Percentiles rank a stretch among this genome's conserved stretches.
Conservation (phyloP, 2,888 invertebrate genomes). For the Elegia similella region DNA sequence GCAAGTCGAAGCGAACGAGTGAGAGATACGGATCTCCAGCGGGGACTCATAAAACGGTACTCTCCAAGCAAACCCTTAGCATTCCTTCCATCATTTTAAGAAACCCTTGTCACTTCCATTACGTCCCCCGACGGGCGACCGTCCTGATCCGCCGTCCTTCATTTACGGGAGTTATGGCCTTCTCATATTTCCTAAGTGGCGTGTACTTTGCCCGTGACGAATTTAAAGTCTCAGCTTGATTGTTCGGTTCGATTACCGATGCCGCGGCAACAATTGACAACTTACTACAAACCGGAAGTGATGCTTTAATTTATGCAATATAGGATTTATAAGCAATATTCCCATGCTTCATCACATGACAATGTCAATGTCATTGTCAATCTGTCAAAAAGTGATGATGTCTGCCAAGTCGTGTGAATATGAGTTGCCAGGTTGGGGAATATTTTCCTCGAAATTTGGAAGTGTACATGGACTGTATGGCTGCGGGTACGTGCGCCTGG, state of each 20-base stretch:
- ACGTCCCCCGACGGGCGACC: constrained; percentile 59
- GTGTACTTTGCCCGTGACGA: constrained; percentile 54
- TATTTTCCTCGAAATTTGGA: too few species aligned
- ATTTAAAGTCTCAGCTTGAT: constrained; percentile 40
- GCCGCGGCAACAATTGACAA: not conserved
- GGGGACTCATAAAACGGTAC: constrained; percentile 64
- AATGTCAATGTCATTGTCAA: too few species aligned
- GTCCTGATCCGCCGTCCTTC: constrained; percentile 65
- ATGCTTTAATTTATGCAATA: too few species aligned
- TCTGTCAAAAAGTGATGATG: too few species aligned
- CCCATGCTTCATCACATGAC: too few species aligned
- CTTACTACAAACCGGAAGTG: too few species aligned
- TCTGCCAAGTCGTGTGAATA: too few species aligned
- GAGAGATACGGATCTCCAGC: constrained; percentile 59
- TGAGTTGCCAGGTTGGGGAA: too few species aligned
- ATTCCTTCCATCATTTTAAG: constrained; percentile 74
- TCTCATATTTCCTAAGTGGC: constrained; percentile 69
- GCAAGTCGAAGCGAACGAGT: constrained; percentile 43
- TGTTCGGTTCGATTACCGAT: constrained; percentile 22
- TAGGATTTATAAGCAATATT: too few species aligned
- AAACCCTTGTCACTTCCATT: constrained; percentile 79
- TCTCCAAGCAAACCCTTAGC: constrained; percentile 56
- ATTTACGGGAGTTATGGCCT: constrained; percentile 70
- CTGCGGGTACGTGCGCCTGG: too few species aligned
- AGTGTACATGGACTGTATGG: too few species aligned